Base-by-base conservation (phyloP, 2,113 vertebrate genomes). In the Aptenodytes patagonicus region DNA sequence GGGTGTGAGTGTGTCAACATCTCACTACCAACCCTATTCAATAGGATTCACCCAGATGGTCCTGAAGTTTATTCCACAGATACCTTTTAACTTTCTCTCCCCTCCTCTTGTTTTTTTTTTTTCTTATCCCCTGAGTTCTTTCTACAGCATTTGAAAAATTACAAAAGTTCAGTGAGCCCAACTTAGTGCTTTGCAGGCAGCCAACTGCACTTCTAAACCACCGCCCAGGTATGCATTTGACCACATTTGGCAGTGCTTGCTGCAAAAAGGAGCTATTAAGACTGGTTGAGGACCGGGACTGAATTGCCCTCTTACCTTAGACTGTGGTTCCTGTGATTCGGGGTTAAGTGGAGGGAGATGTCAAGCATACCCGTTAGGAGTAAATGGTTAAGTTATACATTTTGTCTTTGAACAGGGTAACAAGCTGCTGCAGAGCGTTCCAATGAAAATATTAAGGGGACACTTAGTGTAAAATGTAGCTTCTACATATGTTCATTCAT, bases 231-330 rank as follows among this genome's bases (percentile, higher is more conserved):
- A 97, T 96, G 91, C 20, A 2, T 46, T 69, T 32, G 76, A 97
- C 94, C 96, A 69, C 96, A 93, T 58, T 94, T 97, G 97, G 97
- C 96, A 97, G 85, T 0, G 1, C 72, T 87, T 32, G 54, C 87
- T 89, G 91, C 81, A 69, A 4, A 88, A 80, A 93, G 85, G 57
- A 94, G 78, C 90, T 96, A 89, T 91, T 96, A 95, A 95, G 84
- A 14, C 62, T 66, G 34, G 62, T 86, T 60, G 84, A 96, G 82
- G 77, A 61, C 55, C 6, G 18, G 85, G 87, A 88, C 93, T 96
- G 90, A 95, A 93, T 92, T 94, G 93, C 93, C 89, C 95, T 97
- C 90, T 97, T 96, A 94, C 95, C 87, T 97, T 65, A 65, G 93
- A 73, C 91, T 79, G 91, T 93, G 92, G 94, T 95, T 97, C 88